A percentile compares a stretch with the other conserved stretches of the same genome.
These are phyloP conservation scores for Drosophila chauvacae DNA, from an alignment of 1,140 invertebrate species.

Conservation along the genomic window DNA sequence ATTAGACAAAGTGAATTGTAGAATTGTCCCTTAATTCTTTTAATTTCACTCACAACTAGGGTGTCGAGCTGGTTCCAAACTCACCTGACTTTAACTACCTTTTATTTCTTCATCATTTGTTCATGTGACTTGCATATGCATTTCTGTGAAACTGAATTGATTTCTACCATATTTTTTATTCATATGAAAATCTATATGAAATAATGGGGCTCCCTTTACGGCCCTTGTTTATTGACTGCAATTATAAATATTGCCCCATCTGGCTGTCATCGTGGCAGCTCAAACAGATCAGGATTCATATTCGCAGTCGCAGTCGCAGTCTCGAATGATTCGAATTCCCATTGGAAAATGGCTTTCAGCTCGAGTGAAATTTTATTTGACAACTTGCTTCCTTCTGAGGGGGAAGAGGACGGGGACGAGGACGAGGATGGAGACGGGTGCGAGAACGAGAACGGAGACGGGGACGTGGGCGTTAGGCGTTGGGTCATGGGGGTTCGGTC, in stretches of 20 bases:
- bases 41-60: too few species aligned
- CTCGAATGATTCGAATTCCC: slow-evolving; percentile 37
- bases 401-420: neutral
- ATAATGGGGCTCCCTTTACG: neutral
- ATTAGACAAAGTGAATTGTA: too few species aligned
- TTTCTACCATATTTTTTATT: neutral
- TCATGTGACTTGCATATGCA: too few species aligned
- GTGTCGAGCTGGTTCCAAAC: too few species aligned
- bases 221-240: slow-evolving; percentile 41
- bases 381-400: slow-evolving; percentile 22
- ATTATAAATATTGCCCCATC: slow-evolving; percentile 38
- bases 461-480: neutral
- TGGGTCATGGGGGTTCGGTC: too few species aligned
- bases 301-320: slow-evolving; percentile 5
- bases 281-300: slow-evolving; percentile 41
- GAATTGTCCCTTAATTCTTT: too few species aligned
- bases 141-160: slow-evolving; percentile 1
- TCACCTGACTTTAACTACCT: too few species aligned
- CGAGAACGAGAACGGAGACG: too few species aligned
- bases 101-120: neutral
- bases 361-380: slow-evolving; percentile 54
- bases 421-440: too few species aligned
- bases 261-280: slow-evolving; percentile 25
- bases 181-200: neutral
- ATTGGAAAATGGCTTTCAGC: slow-evolving; percentile 44